Percentiles rank a stretch among this genome's conserved stretches.
phyloP scores from a whole-genome alignment of 2,113 vertebrate species.

The Vidua macroura region DNA sequence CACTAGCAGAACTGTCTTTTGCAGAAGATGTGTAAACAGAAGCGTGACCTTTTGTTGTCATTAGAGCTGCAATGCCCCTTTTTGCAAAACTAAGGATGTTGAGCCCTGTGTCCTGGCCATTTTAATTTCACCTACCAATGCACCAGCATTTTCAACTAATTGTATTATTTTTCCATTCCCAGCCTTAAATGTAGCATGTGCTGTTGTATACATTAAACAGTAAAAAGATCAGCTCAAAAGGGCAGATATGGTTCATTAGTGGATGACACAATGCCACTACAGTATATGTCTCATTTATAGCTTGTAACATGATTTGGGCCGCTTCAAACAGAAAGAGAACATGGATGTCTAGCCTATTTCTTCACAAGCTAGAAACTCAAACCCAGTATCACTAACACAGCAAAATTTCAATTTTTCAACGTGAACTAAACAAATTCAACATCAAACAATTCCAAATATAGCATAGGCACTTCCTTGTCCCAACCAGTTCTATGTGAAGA shows the following conservation, averaged over 20 bases:
- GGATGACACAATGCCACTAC: not conserved
- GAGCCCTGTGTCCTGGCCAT: conserved; percentile 53
- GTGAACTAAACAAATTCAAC: not conserved
- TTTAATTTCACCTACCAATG: conserved; percentile 16
- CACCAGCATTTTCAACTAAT: not conserved
- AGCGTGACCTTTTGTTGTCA: not conserved
- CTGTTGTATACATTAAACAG: not conserved
- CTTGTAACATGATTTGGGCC: not conserved
- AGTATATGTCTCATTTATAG: not conserved
- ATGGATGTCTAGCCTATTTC: not conserved
- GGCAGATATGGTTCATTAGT: not conserved
- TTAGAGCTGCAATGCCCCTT: not conserved
- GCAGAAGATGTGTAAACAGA: not conserved
- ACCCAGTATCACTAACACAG: not conserved
- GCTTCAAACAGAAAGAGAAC: not conserved
- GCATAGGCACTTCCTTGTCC: not conserved
- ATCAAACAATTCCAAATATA: not conserved
- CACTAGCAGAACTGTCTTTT: not conserved
- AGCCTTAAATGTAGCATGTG: not conserved
- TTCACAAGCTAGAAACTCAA: not conserved
- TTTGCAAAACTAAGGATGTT: conserved; percentile 48
- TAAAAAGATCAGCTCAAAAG: not conserved
- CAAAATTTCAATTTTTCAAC: not conserved
- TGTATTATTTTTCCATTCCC: conserved; percentile 23
- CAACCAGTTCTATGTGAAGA: not conserved